phyloP scores from a whole-genome alignment of 1,140 invertebrate species.

The Apis cerana region DNA sequence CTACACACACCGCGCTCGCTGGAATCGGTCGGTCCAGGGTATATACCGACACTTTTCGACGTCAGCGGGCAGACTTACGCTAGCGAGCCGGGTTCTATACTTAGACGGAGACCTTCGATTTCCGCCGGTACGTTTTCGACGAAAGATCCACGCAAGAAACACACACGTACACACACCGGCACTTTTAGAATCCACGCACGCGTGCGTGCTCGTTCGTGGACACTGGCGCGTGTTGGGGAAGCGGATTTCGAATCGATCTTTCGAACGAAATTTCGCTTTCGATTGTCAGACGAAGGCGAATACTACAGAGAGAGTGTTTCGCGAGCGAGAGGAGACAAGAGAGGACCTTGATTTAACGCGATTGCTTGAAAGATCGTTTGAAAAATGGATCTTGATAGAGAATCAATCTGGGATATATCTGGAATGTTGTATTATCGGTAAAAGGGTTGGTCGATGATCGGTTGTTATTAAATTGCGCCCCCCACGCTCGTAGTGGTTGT shows the following conservation, averaged over 20 bases:
- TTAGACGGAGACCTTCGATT: slow-evolving; percentile 68
- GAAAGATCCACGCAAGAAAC: slow-evolving; percentile 50
- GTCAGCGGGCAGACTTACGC: slow-evolving; percentile 59
- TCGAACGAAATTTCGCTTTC: slow-evolving; percentile 28
- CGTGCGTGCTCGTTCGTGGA: not conserved
- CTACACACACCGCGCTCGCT: slow-evolving; percentile 7
- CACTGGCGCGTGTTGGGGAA: not conserved
- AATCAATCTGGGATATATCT: too few species aligned
- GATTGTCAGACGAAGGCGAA: not conserved
- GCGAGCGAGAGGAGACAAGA: slow-evolving; percentile 9
- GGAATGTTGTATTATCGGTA: not conserved
- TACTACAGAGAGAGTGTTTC: not conserved
- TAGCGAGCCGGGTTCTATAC: slow-evolving; percentile 60
- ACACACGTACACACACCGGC: not conserved
- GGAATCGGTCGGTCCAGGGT: slow-evolving; percentile 61
- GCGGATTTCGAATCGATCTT: not conserved
- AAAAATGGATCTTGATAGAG: too few species aligned
- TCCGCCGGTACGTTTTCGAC: slow-evolving; percentile 66
- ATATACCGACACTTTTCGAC: slow-evolving; percentile 65
- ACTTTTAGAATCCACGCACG: slow-evolving; percentile 10
- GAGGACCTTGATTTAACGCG: slow-evolving; percentile 39
- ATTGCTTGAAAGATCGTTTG: not conserved
- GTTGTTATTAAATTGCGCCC: slow-evolving; percentile 6
- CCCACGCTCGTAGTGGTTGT: not conserved
- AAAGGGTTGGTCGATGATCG: not conserved